Evolutionary conservation across 2,113 vertebrate genomes (phyloP).

Genomic region (Brachypteracias leptosomus): DNA sequence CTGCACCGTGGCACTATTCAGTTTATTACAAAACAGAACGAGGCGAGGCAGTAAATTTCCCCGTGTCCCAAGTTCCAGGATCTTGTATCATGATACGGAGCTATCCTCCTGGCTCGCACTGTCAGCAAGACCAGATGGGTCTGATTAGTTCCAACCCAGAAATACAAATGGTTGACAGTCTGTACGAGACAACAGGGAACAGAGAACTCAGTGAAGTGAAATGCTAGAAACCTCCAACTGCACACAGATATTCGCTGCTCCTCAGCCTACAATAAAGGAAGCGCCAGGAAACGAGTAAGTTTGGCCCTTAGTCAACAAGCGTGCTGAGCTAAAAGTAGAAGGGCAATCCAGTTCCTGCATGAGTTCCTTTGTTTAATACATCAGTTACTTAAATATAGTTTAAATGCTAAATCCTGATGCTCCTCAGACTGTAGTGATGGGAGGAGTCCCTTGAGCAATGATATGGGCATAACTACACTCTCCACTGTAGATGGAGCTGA

Average conservation of each 20-base stretch:
- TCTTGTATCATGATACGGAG: slow-evolving; percentile 13
- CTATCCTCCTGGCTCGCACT: slow-evolving; percentile 39
- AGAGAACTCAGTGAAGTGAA: slow-evolving; percentile 47
- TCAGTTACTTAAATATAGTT: neutral
- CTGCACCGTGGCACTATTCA: neutral
- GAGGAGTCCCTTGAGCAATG: neutral
- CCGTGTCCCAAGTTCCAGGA: neutral
- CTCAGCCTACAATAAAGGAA: slow-evolving; percentile 49
- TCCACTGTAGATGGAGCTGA: neutral
- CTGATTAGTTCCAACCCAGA: slow-evolving; percentile 66
- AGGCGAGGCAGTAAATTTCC: neutral
- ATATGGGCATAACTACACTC: neutral
- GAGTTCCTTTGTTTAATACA: slow-evolving; percentile 33
- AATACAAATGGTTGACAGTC: slow-evolving; percentile 65
- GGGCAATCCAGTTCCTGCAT: slow-evolving; percentile 13
- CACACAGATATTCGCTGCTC: neutral
- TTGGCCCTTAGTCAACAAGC: slow-evolving; percentile 43
- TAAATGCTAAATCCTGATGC: neutral
- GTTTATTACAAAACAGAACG: neutral
- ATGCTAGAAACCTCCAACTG: slow-evolving; percentile 51
- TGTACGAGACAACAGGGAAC: slow-evolving; percentile 60
- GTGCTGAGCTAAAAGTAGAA: slow-evolving; percentile 44
- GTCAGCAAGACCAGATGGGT: slow-evolving; percentile 60
- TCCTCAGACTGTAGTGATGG: neutral
- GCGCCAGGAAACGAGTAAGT: slow-evolving; percentile 12